A percentile compares a stretch with the other conserved stretches of the same genome.
Evolutionary conservation across 2,113 vertebrate genomes (phyloP).

Genomic region (Saguinus midas): DNA sequence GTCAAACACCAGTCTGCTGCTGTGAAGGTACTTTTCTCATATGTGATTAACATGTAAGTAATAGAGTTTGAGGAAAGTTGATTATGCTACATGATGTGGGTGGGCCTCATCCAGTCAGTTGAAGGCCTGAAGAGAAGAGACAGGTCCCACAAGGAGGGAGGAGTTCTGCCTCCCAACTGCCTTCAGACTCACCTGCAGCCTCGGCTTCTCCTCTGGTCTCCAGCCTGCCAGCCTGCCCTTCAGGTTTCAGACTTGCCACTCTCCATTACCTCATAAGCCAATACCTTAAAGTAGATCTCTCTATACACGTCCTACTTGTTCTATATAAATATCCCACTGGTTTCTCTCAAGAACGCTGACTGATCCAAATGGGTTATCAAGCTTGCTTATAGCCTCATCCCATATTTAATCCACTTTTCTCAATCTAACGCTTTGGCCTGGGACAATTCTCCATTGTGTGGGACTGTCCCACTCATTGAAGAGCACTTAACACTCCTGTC

Average conservation of each 20-base stretch:
- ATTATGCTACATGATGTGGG: background rate
- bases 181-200: background rate
- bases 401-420: background rate
- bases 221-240: background rate
- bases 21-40: background rate
- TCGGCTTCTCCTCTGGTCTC: background rate
- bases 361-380: background rate
- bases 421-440: rapidly evolving
- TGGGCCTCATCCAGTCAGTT: background rate
- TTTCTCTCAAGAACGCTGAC: background rate
- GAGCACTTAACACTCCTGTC: background rate
- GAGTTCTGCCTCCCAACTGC: background rate
- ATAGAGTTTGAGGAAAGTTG: background rate
- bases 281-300: background rate
- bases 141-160: background rate
- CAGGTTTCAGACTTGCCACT: background rate
- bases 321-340: background rate
- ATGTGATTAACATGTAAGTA: background rate
- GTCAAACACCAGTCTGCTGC: background rate
- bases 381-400: background rate
- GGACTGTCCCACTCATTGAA: background rate
- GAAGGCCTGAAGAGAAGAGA: background rate
- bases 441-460: background rate
- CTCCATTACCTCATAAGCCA: background rate
- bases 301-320: background rate